Conservation (phyloP, 2,888 invertebrate species). For the Erebia palarica region DNA sequence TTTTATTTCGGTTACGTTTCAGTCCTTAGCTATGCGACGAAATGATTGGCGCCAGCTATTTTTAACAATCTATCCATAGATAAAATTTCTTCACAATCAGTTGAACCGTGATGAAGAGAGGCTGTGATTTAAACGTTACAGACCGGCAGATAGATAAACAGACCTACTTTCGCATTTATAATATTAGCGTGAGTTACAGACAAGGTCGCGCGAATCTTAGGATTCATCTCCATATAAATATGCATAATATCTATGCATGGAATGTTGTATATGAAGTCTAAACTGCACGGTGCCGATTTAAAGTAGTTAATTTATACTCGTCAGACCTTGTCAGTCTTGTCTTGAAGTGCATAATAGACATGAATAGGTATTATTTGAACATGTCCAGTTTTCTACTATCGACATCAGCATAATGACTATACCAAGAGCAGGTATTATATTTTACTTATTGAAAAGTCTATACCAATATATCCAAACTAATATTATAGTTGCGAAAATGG, state of each 20-base stretch:
- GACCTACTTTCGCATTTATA: neutral
- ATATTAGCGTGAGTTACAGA: conserved; percentile 20
- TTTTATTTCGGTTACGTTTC: too few species aligned
- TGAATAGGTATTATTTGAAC: conserved; percentile 1
- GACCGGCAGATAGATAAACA: neutral
- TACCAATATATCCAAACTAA: too few species aligned
- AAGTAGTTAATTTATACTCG: conserved; percentile 36
- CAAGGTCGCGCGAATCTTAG: conserved; percentile 39
- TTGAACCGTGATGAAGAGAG: too few species aligned
- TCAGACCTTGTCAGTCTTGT: conserved; percentile 21
- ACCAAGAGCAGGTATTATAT: neutral
- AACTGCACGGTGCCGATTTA: conserved; percentile 25
- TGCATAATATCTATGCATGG: conserved; percentile 26
- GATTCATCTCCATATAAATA: conserved; percentile 39
- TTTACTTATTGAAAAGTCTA: too few species aligned
- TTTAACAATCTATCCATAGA: neutral
- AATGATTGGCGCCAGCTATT: too few species aligned
- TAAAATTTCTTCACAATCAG: neutral
- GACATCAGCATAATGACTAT: neutral
- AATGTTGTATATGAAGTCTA: conserved; percentile 35
- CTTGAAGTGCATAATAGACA: neutral
- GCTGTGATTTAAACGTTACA: neutral
- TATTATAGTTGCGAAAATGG: too few species aligned
- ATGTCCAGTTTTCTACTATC: conserved; percentile 3
- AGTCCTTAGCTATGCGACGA: too few species aligned